Conservation (phyloP, 2,797 vertebrate genomes). For the Cryptoprocta ferox region DNA sequence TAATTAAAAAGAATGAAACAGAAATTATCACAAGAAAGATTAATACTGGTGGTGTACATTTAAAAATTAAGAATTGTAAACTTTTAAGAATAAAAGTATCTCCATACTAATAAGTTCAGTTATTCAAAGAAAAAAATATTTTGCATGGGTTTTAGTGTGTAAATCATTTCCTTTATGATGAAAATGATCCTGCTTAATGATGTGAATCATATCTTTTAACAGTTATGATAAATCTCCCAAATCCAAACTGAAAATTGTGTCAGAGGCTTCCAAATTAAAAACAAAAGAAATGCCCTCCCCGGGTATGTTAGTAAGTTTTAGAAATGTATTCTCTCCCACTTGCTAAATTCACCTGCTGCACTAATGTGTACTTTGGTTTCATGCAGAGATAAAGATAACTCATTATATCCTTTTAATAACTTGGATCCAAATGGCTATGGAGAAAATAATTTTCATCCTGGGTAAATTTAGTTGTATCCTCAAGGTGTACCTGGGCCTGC, state of each 20-base stretch:
- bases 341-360: constrained; percentile 43
- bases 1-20: constrained; percentile 67
- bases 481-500: neutral
- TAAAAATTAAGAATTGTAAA: constrained; percentile 70
- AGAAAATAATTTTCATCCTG: constrained; percentile 52
- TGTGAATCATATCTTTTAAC: constrained; percentile 84
- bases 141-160: constrained; percentile 72
- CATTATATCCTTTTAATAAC: constrained; percentile 59
- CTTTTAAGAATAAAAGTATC: constrained; percentile 72
- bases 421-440: constrained; percentile 51
- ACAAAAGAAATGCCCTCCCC: constrained; percentile 50
- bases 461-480: neutral
- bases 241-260: constrained; percentile 82
- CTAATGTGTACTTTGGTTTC: constrained; percentile 34
- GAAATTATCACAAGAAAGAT: constrained; percentile 50
- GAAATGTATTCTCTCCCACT: constrained; percentile 20
- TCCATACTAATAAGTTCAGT: constrained; percentile 66
- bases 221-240: constrained; percentile 80
- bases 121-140: constrained; percentile 75
- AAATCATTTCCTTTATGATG: constrained; percentile 78
- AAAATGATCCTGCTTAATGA: constrained; percentile 86
- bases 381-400: constrained; percentile 27
- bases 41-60: constrained; percentile 43
- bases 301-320: constrained; percentile 49
- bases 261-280: constrained; percentile 68